Percentiles rank a stretch among this genome's conserved stretches.
Evolutionary conservation across 37 sponge, comb jelly and placozoan genomes (phyloP).

Genomic region (Halichondria panicea): DNA sequence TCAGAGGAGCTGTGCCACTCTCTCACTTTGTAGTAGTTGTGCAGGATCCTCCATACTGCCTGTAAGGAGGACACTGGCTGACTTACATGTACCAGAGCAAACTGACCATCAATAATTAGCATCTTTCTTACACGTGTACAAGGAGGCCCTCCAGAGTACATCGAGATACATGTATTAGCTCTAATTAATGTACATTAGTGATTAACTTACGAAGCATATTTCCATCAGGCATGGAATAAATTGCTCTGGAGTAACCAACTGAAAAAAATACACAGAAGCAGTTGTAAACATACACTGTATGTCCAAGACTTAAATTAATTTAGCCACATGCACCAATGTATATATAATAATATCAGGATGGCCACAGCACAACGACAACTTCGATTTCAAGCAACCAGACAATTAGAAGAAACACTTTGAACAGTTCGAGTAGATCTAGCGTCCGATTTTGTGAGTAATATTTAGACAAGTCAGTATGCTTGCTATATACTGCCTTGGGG

Average conservation of each 20-base stretch:
- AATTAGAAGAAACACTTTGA: background rate
- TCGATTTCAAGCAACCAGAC: no score
- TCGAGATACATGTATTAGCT: background rate
- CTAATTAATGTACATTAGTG: background rate
- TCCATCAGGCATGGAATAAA: constrained; percentile 52
- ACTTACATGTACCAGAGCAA: no score
- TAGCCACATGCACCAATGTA: background rate
- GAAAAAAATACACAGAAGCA: background rate
- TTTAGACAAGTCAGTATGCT: no score
- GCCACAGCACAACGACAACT: no score
- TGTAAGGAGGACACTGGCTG: constrained; percentile 14
- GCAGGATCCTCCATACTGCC: constrained; percentile 79
- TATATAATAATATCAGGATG: no score
- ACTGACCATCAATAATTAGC: no score
- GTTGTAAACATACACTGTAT: background rate
- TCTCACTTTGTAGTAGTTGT: constrained; percentile 61
- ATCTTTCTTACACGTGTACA: no score
- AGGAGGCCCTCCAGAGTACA: background rate
- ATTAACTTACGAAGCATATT: constrained; percentile 46
- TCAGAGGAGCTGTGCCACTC: constrained; percentile 53
- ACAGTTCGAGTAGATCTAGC: background rate
- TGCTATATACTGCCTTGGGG: no score
- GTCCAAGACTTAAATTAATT: no score
- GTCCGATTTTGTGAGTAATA: no score
- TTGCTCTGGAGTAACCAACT: constrained; percentile 44